Conservation (phyloP, 2,888 invertebrate species). For the Bellardia pandia region DNA sequence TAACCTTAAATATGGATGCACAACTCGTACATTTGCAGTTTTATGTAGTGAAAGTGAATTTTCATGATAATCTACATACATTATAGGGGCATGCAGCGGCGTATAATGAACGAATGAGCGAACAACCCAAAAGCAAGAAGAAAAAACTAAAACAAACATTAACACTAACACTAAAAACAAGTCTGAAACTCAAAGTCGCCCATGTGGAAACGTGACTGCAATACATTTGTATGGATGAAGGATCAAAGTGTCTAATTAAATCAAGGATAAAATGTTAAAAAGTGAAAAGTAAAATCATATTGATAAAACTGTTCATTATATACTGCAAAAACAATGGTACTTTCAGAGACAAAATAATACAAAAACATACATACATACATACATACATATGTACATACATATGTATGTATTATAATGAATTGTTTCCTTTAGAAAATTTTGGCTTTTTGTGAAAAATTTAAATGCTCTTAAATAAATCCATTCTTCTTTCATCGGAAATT, state of each 20-base stretch:
- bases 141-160: conserved; percentile 1
- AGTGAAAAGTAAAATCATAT: conserved; percentile 49
- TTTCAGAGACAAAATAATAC: not conserved
- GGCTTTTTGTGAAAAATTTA: not conserved
- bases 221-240: conserved; percentile 60
- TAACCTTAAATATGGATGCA: conserved; percentile 10
- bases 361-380: not conserved
- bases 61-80: conserved; percentile 48
- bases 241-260: conserved; percentile 65
- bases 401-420: not conserved
- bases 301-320: conserved; percentile 42
- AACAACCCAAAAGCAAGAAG: conserved; percentile 6
- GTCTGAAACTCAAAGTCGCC: conserved; percentile 54
- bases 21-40: conserved; percentile 32
- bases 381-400: no score
- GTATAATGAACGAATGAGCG: conserved; percentile 16
- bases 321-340: not conserved
- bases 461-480: not conserved
- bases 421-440: not conserved
- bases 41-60: conserved; percentile 61
- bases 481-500: not conserved
- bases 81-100: conserved; percentile 19
- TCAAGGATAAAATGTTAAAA: conserved; percentile 62
- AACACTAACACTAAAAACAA: conserved; percentile 23
- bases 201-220: conserved; percentile 69